Evolutionary conservation across 2,113 vertebrate species (phyloP).

Genomic region (Apistogramma diplotaenia): DNA sequence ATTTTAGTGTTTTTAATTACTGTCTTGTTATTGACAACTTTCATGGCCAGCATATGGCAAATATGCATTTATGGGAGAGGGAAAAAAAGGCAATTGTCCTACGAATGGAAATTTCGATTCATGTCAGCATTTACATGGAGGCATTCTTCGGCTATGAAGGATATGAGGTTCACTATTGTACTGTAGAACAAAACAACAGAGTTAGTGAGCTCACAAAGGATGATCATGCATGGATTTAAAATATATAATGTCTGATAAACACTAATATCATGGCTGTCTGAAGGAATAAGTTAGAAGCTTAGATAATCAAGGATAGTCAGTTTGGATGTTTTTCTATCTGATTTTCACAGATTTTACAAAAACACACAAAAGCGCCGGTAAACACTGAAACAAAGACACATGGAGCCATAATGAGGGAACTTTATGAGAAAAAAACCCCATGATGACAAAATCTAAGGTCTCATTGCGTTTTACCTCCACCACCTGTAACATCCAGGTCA

Average conservation of each 20-base stretch:
- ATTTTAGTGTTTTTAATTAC: not conserved
- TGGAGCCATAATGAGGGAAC: not conserved
- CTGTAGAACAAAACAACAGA: slow-evolving; percentile 27
- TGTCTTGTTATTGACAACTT: slow-evolving; percentile 50
- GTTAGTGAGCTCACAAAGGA: slow-evolving; percentile 18
- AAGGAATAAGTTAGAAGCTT: not conserved
- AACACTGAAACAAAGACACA: not conserved
- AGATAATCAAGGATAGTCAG: not conserved
- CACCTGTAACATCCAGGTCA: slow-evolving; percentile 80
- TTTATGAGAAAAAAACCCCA: not conserved
- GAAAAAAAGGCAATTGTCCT: not conserved
- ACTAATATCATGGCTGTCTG: not conserved
- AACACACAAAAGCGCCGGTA: not conserved
- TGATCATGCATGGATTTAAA: not conserved
- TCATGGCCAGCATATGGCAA: slow-evolving; percentile 53
- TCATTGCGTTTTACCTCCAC: slow-evolving; percentile 56
- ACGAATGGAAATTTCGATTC: slow-evolving; percentile 43
- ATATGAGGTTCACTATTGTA: slow-evolving; percentile 25
- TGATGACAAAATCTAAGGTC: not conserved
- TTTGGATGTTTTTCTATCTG: not conserved
- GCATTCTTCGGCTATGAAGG: not conserved
- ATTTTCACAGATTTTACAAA: not conserved
- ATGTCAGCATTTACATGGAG: slow-evolving; percentile 56
- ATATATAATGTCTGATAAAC: not conserved
- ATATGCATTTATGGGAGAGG: slow-evolving; percentile 22